Base-by-base conservation (phyloP, 1,140 invertebrate species). In the Musca vetustissima region DNA sequence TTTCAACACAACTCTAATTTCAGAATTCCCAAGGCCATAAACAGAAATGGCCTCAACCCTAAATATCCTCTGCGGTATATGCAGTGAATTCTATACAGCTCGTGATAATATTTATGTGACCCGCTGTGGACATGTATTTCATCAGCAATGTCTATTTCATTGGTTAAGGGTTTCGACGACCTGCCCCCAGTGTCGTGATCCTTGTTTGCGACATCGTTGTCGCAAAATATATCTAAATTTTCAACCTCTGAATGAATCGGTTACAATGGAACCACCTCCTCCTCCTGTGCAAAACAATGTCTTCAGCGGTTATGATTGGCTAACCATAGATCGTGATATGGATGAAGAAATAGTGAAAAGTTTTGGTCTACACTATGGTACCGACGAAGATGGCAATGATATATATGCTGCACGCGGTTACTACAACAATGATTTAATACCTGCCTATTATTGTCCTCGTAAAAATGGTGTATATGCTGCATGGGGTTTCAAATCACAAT, bases 51-150 rank as follows among this genome's bases (percentile, higher is more conserved):
- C 36, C 6, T 32, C 55, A 14, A 28, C 57, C 0, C 17, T 80
- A 8, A 80, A 80, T 50, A 68, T 80, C 15, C 52, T 80, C 49
- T 80, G 78, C 28, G 74, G 69, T 3, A 80, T 80, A 69, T 80
- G 78, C 64, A 76, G 70, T 28, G 75, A 78, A 22, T 80, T 76
- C 36, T 80, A 75, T 32, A 69, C 69, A 14, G 67, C 69, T 1
- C 71, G 68, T 61, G 78, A 80, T 68, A 55, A 70, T 1, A 72
- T 80, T 4, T 77, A 53, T 67, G 71, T 71, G 0, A 36, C 72
- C 0, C 59, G 49, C 3, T 80, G 78, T 64, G 78, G 78, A 6
- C 78, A 80, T 68, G 69, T 80, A 61, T 80, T 80, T 28, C 78
- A 80, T 53, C 73, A 69, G 64, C 64, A 70, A 0, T 80, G 78